Conservation (phyloP, 2,797 vertebrate species). For the Remorina albescens region DNA sequence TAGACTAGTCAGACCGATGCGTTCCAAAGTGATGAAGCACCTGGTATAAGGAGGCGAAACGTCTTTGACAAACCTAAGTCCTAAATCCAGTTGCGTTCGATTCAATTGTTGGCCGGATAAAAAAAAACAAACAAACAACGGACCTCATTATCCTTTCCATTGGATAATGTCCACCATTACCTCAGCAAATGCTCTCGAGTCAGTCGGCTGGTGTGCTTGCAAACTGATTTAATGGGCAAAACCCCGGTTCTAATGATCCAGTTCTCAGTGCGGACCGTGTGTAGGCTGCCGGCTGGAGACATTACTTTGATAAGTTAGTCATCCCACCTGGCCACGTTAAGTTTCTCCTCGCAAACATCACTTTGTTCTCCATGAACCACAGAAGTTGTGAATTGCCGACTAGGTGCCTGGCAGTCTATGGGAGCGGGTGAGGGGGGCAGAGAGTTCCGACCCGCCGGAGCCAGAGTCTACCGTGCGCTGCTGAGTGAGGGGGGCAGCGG, state of each 20-base stretch:
- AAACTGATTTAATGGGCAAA: not conserved
- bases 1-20: too few relatives aligned
- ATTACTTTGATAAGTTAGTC: not conserved
- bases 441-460: not conserved
- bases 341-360: too few relatives aligned
- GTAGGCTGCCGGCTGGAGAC: not conserved
- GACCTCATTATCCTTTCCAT: too few relatives aligned
- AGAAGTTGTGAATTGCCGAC: not conserved
- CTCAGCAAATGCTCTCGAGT: too few relatives aligned
- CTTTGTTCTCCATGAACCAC: not conserved
- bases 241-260: not conserved
- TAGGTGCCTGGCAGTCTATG: not conserved
- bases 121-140: too few relatives aligned
- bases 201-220: too few relatives aligned
- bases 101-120: too few relatives aligned
- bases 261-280: not conserved
- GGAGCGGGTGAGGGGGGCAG: not conserved
- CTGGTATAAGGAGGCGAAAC: too few relatives aligned
- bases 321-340: not conserved
- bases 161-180: too few relatives aligned
- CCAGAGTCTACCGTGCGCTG: not conserved
- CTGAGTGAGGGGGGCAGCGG: not conserved
- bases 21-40: too few relatives aligned
- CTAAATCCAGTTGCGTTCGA: too few relatives aligned
- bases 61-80: too few relatives aligned